Evolutionary conservation across 2,113 vertebrate species (phyloP).

Genomic region (Aphelocoma coerulescens): DNA sequence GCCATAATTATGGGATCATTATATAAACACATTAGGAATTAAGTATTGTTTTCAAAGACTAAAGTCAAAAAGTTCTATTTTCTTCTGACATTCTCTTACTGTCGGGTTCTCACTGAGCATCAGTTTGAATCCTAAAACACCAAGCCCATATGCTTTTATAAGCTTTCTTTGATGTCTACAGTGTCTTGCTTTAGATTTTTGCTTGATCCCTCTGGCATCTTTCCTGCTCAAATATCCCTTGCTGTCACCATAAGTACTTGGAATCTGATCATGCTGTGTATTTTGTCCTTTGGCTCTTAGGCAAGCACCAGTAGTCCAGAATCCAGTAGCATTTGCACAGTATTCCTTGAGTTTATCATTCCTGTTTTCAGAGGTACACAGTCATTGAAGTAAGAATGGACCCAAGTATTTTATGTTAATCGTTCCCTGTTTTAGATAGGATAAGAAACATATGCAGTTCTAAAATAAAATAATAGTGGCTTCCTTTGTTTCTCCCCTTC

Average conservation of each 20-base stretch:
- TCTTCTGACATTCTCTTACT: not conserved
- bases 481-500: not conserved
- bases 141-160: not conserved
- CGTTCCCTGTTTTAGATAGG: not conserved
- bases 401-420: not conserved
- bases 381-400: not conserved
- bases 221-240: not conserved
- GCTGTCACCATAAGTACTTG: not conserved
- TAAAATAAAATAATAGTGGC: not conserved
- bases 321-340: not conserved
- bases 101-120: not conserved
- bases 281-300: not conserved
- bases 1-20: not conserved
- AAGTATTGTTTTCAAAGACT: not conserved
- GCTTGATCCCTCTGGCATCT: not conserved
- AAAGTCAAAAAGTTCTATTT: not conserved
- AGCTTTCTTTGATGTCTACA: not conserved
- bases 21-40: not conserved
- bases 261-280: not conserved
- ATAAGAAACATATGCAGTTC: not conserved
- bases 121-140: not conserved
- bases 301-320: not conserved
- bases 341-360: not conserved
- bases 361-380: not conserved
- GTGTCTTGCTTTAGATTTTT: not conserved